Conservation (phyloP, 2,113 vertebrate species). For the Origma solitaria region DNA sequence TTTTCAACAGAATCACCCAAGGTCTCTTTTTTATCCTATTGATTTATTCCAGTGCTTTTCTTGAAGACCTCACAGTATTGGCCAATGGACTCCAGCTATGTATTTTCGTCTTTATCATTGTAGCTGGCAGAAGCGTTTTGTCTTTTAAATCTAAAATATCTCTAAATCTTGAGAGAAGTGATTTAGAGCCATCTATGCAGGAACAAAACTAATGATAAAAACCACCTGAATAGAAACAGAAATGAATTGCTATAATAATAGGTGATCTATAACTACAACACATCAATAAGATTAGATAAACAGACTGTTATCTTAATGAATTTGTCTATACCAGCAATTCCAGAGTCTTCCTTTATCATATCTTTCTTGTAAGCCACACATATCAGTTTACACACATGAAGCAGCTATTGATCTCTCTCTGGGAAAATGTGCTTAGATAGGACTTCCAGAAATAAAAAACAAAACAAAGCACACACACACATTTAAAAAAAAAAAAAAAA, state of each 20-base stretch:
- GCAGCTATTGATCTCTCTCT: slow-evolving; percentile 15
- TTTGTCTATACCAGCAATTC: neutral
- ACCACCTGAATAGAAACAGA: neutral
- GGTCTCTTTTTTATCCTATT: neutral
- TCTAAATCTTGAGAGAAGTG: neutral
- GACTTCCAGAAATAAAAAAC: neutral
- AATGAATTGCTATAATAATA: neutral
- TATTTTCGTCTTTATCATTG: neutral
- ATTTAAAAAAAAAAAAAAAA: neutral
- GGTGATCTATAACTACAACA: slow-evolving; percentile 3
- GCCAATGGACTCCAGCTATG: neutral
- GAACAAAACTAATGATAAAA: neutral
- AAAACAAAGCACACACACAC: neutral
- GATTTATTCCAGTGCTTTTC: neutral
- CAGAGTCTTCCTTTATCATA: neutral
- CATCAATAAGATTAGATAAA: slow-evolving; percentile 21
- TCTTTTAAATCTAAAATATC: neutral
- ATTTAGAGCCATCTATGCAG: neutral
- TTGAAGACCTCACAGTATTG: neutral
- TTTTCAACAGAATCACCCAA: neutral
- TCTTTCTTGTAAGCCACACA: neutral
- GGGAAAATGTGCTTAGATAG: neutral
- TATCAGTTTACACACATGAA: slow-evolving; percentile 20
- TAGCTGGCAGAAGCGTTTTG: neutral
- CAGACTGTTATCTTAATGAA: slow-evolving; percentile 21